A percentile compares a stretch with the other conserved stretches of the same genome.
Conservation (phyloP, 2,888 invertebrate species). For the Panorpa germanica region DNA sequence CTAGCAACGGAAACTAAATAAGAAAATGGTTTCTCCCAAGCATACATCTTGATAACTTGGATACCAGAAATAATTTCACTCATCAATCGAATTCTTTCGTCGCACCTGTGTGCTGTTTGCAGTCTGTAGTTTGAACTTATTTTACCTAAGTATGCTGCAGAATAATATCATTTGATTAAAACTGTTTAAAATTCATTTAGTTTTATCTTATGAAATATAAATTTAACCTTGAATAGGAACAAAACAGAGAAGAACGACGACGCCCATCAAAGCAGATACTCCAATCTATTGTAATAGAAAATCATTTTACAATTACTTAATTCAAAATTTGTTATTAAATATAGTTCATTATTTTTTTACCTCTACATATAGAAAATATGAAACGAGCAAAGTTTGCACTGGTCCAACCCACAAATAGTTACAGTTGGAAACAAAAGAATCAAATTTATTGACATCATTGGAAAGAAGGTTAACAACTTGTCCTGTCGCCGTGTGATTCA, state of each 20-base stretch:
- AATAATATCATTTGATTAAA: no score
- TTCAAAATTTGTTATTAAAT: no score
- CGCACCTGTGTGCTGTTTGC: no score
- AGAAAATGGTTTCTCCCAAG: constrained; percentile 74
- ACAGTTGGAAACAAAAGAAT: constrained; percentile 69
- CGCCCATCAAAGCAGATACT: constrained; percentile 33
- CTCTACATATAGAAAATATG: constrained; percentile 54
- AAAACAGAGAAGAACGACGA: constrained; percentile 31
- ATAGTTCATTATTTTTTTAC: constrained; percentile 26
- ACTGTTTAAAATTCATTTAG: no score
- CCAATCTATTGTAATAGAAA: constrained; percentile 25
- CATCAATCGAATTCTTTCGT: no score
- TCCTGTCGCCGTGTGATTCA: constrained; percentile 56
- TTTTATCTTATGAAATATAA: no score
- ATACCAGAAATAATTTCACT: constrained; percentile 51
- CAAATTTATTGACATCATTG: constrained; percentile 85
- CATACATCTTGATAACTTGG: constrained; percentile 82
- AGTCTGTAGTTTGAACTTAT: no score
- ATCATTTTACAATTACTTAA: constrained; percentile 16
- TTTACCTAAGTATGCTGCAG: no score
- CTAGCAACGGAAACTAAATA: constrained; percentile 49
- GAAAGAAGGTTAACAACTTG: constrained; percentile 80
- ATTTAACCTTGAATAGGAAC: no score
- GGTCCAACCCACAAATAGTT: constrained; percentile 90
- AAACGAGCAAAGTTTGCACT: constrained; percentile 58